Evolutionary conservation across 2,797 vertebrate genomes (phyloP).

Genomic region (Falco rusticolus): DNA sequence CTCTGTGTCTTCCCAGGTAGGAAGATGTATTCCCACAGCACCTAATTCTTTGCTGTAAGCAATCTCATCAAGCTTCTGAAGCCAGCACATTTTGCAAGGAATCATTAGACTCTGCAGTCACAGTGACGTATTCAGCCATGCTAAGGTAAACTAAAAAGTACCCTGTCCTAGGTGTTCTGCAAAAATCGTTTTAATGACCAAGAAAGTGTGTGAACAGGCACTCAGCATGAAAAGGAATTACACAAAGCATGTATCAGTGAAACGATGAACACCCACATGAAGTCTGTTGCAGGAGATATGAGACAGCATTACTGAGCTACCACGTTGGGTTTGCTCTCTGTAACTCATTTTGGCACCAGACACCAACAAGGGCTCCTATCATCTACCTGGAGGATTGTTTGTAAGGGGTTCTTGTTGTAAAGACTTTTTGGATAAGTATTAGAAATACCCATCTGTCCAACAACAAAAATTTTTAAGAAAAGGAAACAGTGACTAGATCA

Average conservation of each 20-base stretch:
- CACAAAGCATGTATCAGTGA: neutral
- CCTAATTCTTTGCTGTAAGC: neutral
- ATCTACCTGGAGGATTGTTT: neutral
- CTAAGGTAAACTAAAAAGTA: neutral
- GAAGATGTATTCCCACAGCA: neutral
- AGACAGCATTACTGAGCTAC: neutral
- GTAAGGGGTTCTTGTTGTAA: neutral
- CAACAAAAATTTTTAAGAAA: neutral
- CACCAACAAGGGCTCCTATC: neutral
- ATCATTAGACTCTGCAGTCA: neutral
- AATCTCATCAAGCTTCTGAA: neutral
- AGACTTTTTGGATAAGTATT: neutral
- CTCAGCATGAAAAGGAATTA: neutral
- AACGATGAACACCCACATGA: neutral
- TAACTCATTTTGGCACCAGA: neutral
- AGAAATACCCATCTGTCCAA: neutral
- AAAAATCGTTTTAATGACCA: neutral
- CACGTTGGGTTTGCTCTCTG: neutral
- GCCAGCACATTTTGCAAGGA: neutral
- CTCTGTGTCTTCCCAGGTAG: neutral
- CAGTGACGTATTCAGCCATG: neutral
- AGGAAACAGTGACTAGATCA: neutral
- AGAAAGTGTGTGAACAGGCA: neutral
- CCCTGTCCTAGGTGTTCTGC: neutral
- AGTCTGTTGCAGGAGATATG: neutral